Base-by-base conservation (phyloP, 1,140 invertebrate species). In the Homalodisca vitripennis region DNA sequence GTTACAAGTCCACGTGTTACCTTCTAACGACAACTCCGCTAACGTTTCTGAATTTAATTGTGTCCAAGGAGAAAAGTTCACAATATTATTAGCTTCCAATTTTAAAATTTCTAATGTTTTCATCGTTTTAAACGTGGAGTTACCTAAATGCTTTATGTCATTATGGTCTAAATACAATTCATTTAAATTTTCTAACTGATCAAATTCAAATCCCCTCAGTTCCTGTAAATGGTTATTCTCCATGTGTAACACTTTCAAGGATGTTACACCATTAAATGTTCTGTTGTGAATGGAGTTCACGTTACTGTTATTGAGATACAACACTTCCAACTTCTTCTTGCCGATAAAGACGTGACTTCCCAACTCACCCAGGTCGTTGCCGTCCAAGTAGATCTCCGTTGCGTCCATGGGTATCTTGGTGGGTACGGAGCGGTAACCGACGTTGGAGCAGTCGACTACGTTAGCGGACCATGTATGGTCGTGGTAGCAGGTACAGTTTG, bases 1-100 rank as follows among this genome's bases (percentile, higher is more conserved):
- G 72, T 88, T 85, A 78, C 90, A 92, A 66, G 85, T 86, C 88
- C 89, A 91, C 77, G 84, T 84, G 80, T 91, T 92, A 72, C 87
- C 84, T 67, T 86, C 85, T 46, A 91, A 81, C 27, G 84, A 84
- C 20, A 91, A 82, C 69, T 84, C 83, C 55, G 82, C 82, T 71
- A 87, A 79, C 69, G 83, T 81, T 82, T 83, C 80, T 53, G 82
- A 80, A 6, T 75, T 75, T 32, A 81, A 82, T 82, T 76, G 86
- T 77, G 78, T 83, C 76, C 73, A 87, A 13, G 92, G 87, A 46
- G 89, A 67, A 73, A 83, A 84, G 48, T 81, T 78, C 14, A 78
- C 71, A 3, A 86, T 76, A n/a, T 73, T 75, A 76, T 86, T 86
- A 30, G 81, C 80, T 69, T 84, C 80, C 20, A 86, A 72, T 32